Evolutionary conservation across 2,797 vertebrate species (phyloP), one percentile per base, ranked within the genome.

Genomic region (Dendrocincla fuliginosa): DNA sequence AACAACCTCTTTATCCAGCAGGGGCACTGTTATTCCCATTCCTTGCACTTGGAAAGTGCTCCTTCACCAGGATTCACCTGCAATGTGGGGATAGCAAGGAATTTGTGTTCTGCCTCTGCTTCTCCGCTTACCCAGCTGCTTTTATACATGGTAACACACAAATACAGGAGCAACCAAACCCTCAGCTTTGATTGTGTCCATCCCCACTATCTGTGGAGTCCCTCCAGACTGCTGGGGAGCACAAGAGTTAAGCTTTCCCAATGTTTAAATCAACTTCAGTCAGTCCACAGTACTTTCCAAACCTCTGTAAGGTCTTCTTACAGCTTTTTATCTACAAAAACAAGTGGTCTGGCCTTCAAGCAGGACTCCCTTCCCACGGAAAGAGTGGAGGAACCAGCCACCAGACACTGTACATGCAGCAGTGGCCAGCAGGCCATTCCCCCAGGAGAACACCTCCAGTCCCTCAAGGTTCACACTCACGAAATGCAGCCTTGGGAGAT

Each of bases 231-330:
- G 24, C 35, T 28, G 33, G 4, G 3, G 6, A 69, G 5, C 4
- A 7, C 27, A 47, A 32, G 52, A 85, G 7, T 35, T 77, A 33
- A 68, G 5, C 18, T 39, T 39, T 41, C 27, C 10, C 16, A 27
- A 44, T 3, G 5, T 30, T 84, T 42, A 50, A 64, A 67, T 6
- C 44, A 49, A 68, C 13, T 44, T 52, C 77, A 79, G 12, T 9
- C 46, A 78, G 16, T 4, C 6, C 46, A 33, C 0, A 0, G 49
- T 9, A 13, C 24, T 39, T 56, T n/a, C 35, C 61, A 52, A 67
- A 39, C 20, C 41, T 63, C 39, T 3, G 0, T 9, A 52, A 53
- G 15, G 16, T n/a, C 39, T 16, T 41, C 33, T 65, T n/a, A 39
- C 3, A 47, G 68, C 32, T n/a, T 89, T 89, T n/a, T 56, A 10